Conservation (phyloP, 2,888 invertebrate genomes). For the Pseudococcus jackbeardsleyi region DNA sequence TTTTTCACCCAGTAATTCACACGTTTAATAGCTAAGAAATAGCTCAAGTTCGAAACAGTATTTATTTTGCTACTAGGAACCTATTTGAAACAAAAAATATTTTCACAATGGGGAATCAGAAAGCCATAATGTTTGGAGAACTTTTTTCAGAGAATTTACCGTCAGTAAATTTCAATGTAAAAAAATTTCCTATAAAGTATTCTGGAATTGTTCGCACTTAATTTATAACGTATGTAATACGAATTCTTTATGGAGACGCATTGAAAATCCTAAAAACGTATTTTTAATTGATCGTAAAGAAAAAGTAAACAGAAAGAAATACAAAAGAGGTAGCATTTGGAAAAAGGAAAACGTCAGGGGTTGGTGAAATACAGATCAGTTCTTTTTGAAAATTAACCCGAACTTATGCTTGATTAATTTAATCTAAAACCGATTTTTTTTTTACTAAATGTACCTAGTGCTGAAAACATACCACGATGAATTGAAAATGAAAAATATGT, state of each 20-base stretch:
- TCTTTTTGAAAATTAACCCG: neutral
- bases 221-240: conserved; percentile 51
- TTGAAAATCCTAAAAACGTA: conserved; percentile 40
- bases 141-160: neutral
- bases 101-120: neutral
- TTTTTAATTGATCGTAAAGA: conserved; percentile 34
- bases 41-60: no score
- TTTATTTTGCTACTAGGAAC: no score
- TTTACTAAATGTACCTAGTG: no score
- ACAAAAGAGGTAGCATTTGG: conserved; percentile 32
- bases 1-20: no score
- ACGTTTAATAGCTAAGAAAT: no score
- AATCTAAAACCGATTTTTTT: no score
- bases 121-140: neutral
- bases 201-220: conserved; percentile 39
- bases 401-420: neutral
- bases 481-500: no score
- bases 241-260: conserved; percentile 23
- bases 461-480: no score
- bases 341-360: conserved; percentile 12
- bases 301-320: conserved; percentile 40
- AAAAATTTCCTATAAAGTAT: neutral
- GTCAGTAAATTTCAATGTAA: neutral
- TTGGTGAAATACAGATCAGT: neutral
- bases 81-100: no score